These are phyloP conservation scores for Leptogaster cylindrica DNA, from an alignment of 2,888 invertebrate genomes.

Conservation along the genomic window DNA sequence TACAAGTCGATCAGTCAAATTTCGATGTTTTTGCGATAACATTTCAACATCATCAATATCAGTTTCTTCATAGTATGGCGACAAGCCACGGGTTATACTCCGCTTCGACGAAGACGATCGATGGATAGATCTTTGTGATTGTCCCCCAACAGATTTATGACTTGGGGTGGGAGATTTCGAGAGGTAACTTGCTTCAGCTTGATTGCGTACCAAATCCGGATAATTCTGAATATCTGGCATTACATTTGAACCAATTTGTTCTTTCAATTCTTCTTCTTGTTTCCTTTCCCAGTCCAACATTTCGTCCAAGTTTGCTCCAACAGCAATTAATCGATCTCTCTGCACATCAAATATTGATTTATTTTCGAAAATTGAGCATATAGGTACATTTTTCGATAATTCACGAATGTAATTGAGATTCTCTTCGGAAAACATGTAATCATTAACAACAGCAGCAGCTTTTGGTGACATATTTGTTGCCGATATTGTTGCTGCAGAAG, in stretches of 20 bases:
- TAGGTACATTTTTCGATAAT: slow-evolving; percentile 60
- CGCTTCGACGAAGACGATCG: neutral
- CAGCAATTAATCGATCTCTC: slow-evolving; percentile 50
- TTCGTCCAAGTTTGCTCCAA: slow-evolving; percentile 51
- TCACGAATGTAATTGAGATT: slow-evolving; percentile 61
- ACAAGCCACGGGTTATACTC: slow-evolving; percentile 8
- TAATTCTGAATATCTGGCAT: slow-evolving; percentile 43
- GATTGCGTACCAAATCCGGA: slow-evolving; percentile 47
- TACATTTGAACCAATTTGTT: slow-evolving; percentile 44
- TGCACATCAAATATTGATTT: slow-evolving; percentile 59
- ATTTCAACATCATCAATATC: slow-evolving; percentile 51
- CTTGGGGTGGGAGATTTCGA: slow-evolving; percentile 14
- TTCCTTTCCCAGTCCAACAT: slow-evolving; percentile 56
- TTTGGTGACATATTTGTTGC: slow-evolving; percentile 16
- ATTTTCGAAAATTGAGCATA: slow-evolving; percentile 61
- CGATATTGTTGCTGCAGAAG: slow-evolving; percentile 4
- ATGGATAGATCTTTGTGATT: neutral
- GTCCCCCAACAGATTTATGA: neutral
- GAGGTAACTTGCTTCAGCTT: slow-evolving; percentile 19
- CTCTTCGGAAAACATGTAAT: slow-evolving; percentile 58
- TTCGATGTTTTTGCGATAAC: slow-evolving; percentile 51
- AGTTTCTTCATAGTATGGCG: slow-evolving; percentile 50
- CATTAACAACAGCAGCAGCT: slow-evolving; percentile 43
- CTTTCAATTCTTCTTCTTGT: slow-evolving; percentile 54
- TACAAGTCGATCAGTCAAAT: slow-evolving; percentile 78